Base-by-base conservation (phyloP, 2,797 vertebrate genomes). In the Rhabdophis nuchalis region DNA sequence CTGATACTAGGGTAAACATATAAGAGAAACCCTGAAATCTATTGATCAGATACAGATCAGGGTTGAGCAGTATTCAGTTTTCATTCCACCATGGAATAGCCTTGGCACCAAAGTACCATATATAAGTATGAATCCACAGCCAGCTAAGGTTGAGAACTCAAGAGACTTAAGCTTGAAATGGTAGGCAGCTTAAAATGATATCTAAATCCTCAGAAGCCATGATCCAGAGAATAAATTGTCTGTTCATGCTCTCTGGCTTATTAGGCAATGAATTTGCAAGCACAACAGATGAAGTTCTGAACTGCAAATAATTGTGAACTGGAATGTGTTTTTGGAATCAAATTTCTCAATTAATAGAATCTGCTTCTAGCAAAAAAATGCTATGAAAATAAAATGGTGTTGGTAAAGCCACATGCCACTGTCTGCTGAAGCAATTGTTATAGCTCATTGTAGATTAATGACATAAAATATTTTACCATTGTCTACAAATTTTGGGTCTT, bases 391-490 rank as follows among this genome's bases (percentile, higher is more conserved):
- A 92, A 36, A 92, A 94, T 25, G 12, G 25, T 77, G 50, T 61
- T 64, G 52, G 87, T 82, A 88, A 91, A 53, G 93, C n/a, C 36
- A 89, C 72, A 57, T 91, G 1, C 14, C 89, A 88, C 52, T 87
- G 1, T 93, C 86, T 77, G 86, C 2, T 11, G 90, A 50, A 5
- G 36, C 0, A 0, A 87, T 20, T 77, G 58, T 54, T 91, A 10
- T 25, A 60, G 27, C 20, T 41, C 6, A 56, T 94, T 25, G 25
- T 89, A 87, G 54, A 20, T 89, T 68, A 54, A 2, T 87, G 87
- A 56, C 25, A 92, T 92, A 64, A 61, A 82, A 4, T 93, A 72
- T 27, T 93, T 94, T 88, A n/a, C 46, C 86, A 93, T 94, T 7
- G 16, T 93, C 58, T 46, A 77, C 52, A 9, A 23, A 8, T 57